Conservation (phyloP, 2,888 invertebrate genomes). For the Protonemura montana region DNA sequence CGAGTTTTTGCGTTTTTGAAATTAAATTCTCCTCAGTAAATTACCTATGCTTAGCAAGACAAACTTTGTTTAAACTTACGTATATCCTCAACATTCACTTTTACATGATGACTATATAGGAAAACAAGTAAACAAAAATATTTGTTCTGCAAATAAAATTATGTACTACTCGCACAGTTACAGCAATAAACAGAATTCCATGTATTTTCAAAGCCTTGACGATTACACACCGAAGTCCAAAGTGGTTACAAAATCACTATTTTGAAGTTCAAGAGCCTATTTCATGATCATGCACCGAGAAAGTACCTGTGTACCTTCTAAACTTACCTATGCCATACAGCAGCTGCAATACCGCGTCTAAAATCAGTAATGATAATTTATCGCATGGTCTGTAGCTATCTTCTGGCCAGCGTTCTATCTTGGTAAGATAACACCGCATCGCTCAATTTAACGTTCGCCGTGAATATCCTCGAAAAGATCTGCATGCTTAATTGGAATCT, state of each 20-base stretch:
- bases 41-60: too few species aligned
- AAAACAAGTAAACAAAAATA: not conserved
- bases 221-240: not conserved
- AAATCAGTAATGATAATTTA: not conserved
- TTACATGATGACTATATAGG: not conserved
- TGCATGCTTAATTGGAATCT: slow-evolving; percentile 40
- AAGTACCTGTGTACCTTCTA: not conserved
- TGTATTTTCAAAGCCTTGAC: not conserved
- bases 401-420: not conserved
- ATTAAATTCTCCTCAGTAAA: too few species aligned
- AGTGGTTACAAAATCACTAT: not conserved
- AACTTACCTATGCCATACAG: not conserved
- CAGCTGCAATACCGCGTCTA: not conserved
- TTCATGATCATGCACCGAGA: not conserved
- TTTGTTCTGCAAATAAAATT: not conserved
- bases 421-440: not conserved
- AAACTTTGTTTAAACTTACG: too few species aligned
- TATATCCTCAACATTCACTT: not conserved
- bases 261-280: not conserved
- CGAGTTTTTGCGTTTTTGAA: too few species aligned
- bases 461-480: not conserved
- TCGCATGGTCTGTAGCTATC: not conserved
- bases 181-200: not conserved
- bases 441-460: not conserved
- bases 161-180: not conserved